Base-by-base conservation (phyloP, 2,797 vertebrate species). In the Tympanoctomys barrerae region DNA sequence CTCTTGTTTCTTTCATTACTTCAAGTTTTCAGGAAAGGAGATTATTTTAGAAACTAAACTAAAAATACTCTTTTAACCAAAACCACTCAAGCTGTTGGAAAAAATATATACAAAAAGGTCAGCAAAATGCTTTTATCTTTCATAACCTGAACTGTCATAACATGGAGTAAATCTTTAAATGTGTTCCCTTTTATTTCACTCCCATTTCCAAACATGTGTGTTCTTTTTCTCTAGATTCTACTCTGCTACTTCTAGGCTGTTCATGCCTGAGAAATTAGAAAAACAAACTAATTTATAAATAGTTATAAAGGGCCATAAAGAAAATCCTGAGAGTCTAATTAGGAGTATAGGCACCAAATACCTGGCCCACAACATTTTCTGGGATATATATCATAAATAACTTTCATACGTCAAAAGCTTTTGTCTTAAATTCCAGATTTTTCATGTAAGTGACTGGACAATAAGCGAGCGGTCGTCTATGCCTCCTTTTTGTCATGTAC, bases 81-180 rank as follows among this genome's bases (percentile, higher is more conserved):
- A 89, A 83, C 16, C 46, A 92, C 52, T 91, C 85, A 78, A 22
- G 22, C n/a, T 66, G 49, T 62, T 81, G 82, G 59, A 59, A 95
- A 87, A 80, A 95, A 81, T 49, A 10, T 77, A 73, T 39, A 62
- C 52, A 78, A 95, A 42, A 92, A 79, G 26, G 14, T 96, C 57
- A 94, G 52, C 5, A 89, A 96, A 91, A 42, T 42, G n/a, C 8
- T 86, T 94, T 90, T 85, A 84, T 93, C 64, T 94, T 94, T 87
- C 7, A 57, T 70, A 80, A 96, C 82, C 91, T 83, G 21, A 91
- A 73, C 10, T 61, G 21, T 78, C 66, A 81, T 64, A 70, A 93
- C 93, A 68, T 11, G 39, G 36, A 12, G 31, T 62, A 71, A 57
- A 78, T 68, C 90, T 94, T 75, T 68, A 59, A 88, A 12, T 62